Evolutionary conservation across 2,888 invertebrate genomes (phyloP).

Genomic region (Tholera decimalis): DNA sequence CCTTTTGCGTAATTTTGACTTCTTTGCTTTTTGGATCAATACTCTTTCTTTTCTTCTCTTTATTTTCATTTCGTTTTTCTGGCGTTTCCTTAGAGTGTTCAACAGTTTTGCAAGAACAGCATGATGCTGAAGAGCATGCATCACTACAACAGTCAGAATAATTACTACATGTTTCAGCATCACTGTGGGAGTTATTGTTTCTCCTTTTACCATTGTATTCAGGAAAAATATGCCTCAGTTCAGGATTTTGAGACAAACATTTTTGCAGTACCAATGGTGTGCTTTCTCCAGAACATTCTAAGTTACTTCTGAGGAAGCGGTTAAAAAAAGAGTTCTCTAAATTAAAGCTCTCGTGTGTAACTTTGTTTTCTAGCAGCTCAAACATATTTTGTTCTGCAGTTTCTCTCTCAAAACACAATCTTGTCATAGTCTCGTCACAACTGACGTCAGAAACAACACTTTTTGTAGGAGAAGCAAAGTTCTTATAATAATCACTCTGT

Average conservation of each 20-base stretch:
- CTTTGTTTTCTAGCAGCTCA: conserved; percentile 95
- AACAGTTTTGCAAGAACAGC: conserved; percentile 84
- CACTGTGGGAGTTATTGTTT: conserved; percentile 74
- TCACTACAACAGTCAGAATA: conserved; percentile 82
- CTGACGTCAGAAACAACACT: conserved; percentile 82
- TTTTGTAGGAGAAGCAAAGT: conserved; percentile 85
- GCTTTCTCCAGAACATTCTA: conserved; percentile 85
- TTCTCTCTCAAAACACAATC: conserved; percentile 83
- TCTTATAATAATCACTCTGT: conserved; percentile 88
- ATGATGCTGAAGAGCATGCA: conserved; percentile 80
- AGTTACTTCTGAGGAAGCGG: conserved; percentile 85
- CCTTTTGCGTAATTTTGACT: conserved; percentile 64
- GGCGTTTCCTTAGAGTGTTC: conserved; percentile 66
- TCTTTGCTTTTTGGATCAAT: conserved; percentile 59
- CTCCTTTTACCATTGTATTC: conserved; percentile 69
- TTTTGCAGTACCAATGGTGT: conserved; percentile 85
- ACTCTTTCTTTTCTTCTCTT: conserved; percentile 55
- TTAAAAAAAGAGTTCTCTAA: conserved; percentile 93
- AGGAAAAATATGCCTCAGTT: conserved; percentile 81
- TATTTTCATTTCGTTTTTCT: conserved; percentile 54
- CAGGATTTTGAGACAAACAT: conserved; percentile 81
- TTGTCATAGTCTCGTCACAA: conserved; percentile 78
- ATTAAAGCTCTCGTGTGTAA: conserved; percentile 93
- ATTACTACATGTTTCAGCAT: conserved; percentile 79
- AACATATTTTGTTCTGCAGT: conserved; percentile 94